Evolutionary conservation across 2,888 invertebrate species (phyloP), one percentile per base, ranked within the genome.

Genomic region (Tetragonula carbonaria): DNA sequence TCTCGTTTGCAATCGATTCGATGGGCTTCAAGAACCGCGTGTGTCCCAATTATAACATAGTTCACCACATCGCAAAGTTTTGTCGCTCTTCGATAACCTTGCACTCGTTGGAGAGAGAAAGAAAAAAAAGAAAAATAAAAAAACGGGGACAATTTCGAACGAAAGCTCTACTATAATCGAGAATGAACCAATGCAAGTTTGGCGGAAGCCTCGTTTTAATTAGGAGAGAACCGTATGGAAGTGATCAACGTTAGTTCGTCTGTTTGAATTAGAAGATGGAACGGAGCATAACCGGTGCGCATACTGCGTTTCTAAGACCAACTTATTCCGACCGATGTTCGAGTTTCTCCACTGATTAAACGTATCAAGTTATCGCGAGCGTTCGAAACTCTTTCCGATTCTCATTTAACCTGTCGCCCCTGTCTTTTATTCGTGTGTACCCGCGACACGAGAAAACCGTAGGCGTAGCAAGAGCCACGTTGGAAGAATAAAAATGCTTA

Each of bases 191-290:
- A 3, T 1, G 23, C 1, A 28, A 62, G 62, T 23, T 62, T 62
- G 28, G 3, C 8, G 14, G 62, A 13, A 21, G 13, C 55, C 21
- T 33, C 18, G 73, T 79, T 66, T 38, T 59, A 79, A 59, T 71
- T 74, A 53, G 74, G 59, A 38, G 53, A 66, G 74, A 68, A 28
- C 63, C n/a, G n/a, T 1, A 6, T 0, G 28, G n/a, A 28, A 65
- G 82, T 28, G 28, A 80, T 80, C 75, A 70, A 75, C 55, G 79
- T 65, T 70, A 45, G 70, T 74, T 23, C 23, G 53, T 18, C 28
- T 45, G 63, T 63, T 57, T n/a, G 70, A 63, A 55, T 73, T 57
- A 16, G 74, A 71, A 66, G 50, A 59, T 38, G 16, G 45, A 63
- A 63, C 50, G 23, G 62, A 45, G 68, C 63, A 53, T 18, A 71